Evolutionary conservation across 2,113 vertebrate genomes (phyloP), one percentile per base, ranked within the genome.

Genomic region (Hippocampus barbouri): DNA sequence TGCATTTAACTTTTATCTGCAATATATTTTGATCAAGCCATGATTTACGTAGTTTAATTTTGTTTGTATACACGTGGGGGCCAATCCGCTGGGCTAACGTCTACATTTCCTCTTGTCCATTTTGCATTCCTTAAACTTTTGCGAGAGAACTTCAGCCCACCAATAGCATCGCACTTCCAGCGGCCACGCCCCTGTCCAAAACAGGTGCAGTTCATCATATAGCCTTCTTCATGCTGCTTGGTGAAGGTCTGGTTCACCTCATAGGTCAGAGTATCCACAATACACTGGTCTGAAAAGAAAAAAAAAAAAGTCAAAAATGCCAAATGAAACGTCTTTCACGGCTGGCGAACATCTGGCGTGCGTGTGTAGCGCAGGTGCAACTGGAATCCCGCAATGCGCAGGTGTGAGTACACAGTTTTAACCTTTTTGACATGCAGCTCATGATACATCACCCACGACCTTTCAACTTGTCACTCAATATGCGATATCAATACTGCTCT

Each of bases 151-250:
- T 15, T 16, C 25, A 63, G 89, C 96, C 87, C 85, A 99, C 97
- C 97, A 1, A 98, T 80, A 8, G 97, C 96, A 2, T 99, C 97
- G 0, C 97, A 99, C 80, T 97, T 97, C 97, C 97, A 99, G 23
- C 95, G 93, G 0, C 97, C 97, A 8, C 97, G 93, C 14, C 96
- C 95, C 80, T 98, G 95, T 51, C 97, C 97, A 21, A 94, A 98
- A 89, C 97, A 99, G 3, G 95, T 96, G 80, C 97, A 99, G 90
- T 99, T 99, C 92, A 99, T 93, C 90, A 91, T 93, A 84, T 99
- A 97, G 11, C 97, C 97, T 77, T 98, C 95, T 0, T 98, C 94
- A 0, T 99, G 97, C 1, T 87, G 94, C 78, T 97, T 99, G 84
- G 94, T 94, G 85, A 99, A 99, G 16, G 95, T 97, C 79, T 98